Percentiles rank a stretch among this genome's conserved stretches.
Conservation (phyloP, 2,797 vertebrate genomes). For the Galagoides demidoff region DNA sequence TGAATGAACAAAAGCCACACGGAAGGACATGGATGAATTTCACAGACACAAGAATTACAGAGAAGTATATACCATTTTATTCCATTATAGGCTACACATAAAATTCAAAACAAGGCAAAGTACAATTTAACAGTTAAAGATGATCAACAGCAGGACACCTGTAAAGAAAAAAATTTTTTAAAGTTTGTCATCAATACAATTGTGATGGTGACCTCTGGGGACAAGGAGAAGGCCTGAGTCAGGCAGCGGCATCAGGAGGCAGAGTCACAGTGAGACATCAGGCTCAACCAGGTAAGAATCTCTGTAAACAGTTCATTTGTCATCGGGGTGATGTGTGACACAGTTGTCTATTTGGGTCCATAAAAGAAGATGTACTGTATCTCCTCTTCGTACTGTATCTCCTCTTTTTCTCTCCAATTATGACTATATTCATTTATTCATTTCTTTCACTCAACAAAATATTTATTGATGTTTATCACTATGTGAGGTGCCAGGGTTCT, state of each 20-base stretch:
- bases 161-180: neutral
- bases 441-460: neutral
- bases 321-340: neutral
- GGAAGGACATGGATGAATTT: neutral
- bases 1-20: neutral
- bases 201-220: neutral
- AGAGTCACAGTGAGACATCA: neutral
- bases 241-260: neutral
- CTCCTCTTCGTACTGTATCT: neutral
- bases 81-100: neutral
- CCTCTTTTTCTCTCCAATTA: neutral
- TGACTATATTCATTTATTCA: neutral
- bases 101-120: neutral
- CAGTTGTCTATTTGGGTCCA: neutral
- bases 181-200: neutral
- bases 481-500: neutral
- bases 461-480: neutral
- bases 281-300: neutral
- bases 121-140: neutral
- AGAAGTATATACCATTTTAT: neutral
- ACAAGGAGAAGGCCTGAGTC: neutral
- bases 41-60: neutral
- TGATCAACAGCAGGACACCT: neutral
- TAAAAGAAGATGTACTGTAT: neutral
- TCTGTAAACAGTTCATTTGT: too few relatives aligned